Base-by-base conservation (phyloP, 2,797 vertebrate species). In the Odontamblyopus rebecca region DNA sequence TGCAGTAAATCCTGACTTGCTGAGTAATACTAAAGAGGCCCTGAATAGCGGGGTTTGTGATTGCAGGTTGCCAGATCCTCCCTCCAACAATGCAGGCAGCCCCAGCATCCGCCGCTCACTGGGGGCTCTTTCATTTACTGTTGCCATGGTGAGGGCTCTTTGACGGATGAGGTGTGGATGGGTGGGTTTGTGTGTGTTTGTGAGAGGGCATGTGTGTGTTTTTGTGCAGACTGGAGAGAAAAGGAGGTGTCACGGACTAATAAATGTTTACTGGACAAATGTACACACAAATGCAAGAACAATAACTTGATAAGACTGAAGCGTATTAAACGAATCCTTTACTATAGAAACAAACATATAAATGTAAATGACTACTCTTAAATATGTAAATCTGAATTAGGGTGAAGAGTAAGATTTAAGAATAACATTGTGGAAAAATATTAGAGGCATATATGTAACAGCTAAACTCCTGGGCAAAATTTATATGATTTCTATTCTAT, bases 1-100 rank as follows among this genome's bases (percentile, higher is more conserved):
- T 93, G 91, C 89, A 89, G 93, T 93, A 92, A 91, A 93, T 91
- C 89, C 91, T 86, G 90, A 93, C 92, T 91, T 93, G 93, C 93
- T 94, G 93, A 94, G 92, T 93, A 94, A 94, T 92, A 93, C 92
- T 90, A 91, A 93, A 91, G 87, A 92, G 89, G 88, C 78, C 72
- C 85, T 94, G 92, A 93, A 93, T 93, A 89, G 92, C 80, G 84
- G 85, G 84, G 90, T 82, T 90, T 93, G 92, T 94, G 93, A 94
- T 92, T 92, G 91, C 91, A 91, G 91, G 90, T 92, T 93, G 92
- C 91, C 91, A 93, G 89, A 89, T 87, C 87, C 88, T 91, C 91
- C 86, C 86, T 89, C 86, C 89, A 83, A 89, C 91, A 92, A 91
- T 92, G 88, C 86, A 88, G 87, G 82, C 89, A 90, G 85, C 76